A percentile compares a stretch with the other conserved stretches of the same genome.
These are phyloP conservation scores for Cynopterus brachyotis DNA, from an alignment of 2,113 vertebrate genomes.

Conservation along the genomic window DNA sequence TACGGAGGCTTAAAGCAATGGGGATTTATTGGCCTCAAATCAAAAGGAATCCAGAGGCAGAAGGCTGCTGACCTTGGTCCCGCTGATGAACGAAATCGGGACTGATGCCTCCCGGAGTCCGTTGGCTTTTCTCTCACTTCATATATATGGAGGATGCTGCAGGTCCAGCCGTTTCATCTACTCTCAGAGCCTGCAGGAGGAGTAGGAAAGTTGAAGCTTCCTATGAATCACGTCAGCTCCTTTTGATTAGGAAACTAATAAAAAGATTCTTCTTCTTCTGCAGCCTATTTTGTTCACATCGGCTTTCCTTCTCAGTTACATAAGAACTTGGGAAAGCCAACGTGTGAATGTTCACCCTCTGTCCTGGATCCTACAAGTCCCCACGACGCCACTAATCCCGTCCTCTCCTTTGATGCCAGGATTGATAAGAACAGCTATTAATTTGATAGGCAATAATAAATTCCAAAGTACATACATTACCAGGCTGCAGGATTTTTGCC, in stretches of 20 bases:
- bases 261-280: background rate
- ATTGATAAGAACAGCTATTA: background rate
- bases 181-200: background rate
- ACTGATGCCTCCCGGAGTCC: background rate
- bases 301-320: background rate
- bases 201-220: background rate
- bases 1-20: background rate
- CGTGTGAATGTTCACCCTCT: background rate
- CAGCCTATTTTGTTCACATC: background rate
- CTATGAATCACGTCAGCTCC: background rate
- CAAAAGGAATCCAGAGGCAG: background rate
- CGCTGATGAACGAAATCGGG: background rate
- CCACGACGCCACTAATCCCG: accelerated
- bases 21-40: background rate
- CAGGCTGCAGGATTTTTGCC: background rate
- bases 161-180: background rate
- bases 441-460: background rate
- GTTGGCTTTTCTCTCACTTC: background rate
- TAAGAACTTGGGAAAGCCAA: background rate
- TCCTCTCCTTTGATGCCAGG: background rate
- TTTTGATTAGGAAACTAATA: background rate
- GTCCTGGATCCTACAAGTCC: too few relatives aligned
- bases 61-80: background rate
- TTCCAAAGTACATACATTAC: background rate
- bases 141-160: background rate